These are phyloP conservation scores for Platycnemis pennipes DNA, from an alignment of 2,888 invertebrate genomes.

Conservation along the genomic window DNA sequence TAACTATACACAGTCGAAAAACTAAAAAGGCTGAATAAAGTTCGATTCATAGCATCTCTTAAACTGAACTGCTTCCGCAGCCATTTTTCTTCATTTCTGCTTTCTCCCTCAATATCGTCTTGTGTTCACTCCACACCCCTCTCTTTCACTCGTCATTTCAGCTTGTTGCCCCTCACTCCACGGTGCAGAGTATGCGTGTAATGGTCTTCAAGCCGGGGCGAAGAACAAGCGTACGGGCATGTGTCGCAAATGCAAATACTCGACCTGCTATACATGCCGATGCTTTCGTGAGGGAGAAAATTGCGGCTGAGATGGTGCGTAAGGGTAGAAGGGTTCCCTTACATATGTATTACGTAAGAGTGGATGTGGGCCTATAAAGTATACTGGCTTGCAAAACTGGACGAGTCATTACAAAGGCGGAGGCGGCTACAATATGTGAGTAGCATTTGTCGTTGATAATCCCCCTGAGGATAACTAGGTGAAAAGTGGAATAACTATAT, in stretches of 20 bases:
- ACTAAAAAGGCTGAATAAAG: too few relatives aligned
- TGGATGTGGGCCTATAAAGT: background rate
- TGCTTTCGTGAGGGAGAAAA: background rate
- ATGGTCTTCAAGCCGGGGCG: background rate
- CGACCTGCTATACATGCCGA: conserved; percentile 15
- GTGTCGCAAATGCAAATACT: conserved; percentile 46
- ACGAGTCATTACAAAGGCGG: background rate
- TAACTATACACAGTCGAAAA: too few relatives aligned
- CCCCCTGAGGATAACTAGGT: too few relatives aligned
- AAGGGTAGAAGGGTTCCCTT: background rate
- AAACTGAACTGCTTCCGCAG: too few relatives aligned
- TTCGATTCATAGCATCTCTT: too few relatives aligned
- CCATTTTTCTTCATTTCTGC: background rate
- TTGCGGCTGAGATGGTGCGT: background rate
- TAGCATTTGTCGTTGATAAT: background rate
- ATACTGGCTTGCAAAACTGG: background rate
- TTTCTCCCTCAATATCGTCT: background rate
- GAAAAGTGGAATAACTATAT: too few relatives aligned
- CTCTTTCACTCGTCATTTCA: background rate
- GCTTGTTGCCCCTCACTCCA: background rate
- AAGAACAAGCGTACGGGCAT: background rate
- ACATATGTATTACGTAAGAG: background rate
- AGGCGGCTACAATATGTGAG: background rate
- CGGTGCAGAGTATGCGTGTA: background rate
- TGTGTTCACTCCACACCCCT: background rate